A percentile compares a stretch with the other conserved stretches of the same genome.
phyloP scores from a whole-genome alignment of 1,140 invertebrate genomes.

The Drosophila jambulina region DNA sequence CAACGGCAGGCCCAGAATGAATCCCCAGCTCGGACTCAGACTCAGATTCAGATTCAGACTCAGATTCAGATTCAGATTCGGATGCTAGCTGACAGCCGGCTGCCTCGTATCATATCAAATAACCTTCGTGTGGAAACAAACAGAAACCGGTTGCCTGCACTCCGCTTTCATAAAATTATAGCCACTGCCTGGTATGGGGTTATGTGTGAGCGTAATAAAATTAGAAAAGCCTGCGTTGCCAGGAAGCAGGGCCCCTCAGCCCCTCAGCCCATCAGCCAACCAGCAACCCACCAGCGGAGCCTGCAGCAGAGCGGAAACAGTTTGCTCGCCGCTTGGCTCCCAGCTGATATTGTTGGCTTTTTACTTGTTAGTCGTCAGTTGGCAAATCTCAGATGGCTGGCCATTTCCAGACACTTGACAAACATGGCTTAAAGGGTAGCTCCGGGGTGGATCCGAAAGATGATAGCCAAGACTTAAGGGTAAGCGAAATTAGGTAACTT shows the following conservation, averaged over 20 bases:
- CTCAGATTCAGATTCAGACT: slow-evolving; percentile 2
- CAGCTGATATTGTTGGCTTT: slow-evolving; percentile 21
- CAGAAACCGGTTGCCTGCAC: slow-evolving; percentile 69
- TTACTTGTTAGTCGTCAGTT: slow-evolving; percentile 22
- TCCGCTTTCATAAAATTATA: slow-evolving; percentile 33
- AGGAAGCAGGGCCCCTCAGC: slow-evolving; percentile 16
- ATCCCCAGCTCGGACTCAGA: neutral
- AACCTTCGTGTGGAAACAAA: slow-evolving; percentile 72
- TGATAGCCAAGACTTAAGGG: neutral
- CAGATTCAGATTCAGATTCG: slow-evolving; percentile 11
- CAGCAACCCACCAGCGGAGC: slow-evolving; percentile 40
- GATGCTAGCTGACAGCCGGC: slow-evolving; percentile 23
- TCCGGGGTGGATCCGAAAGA: slow-evolving; percentile 3
- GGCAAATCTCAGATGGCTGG: slow-evolving; percentile 33
- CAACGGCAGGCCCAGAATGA: slow-evolving; percentile 50
- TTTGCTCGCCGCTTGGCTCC: slow-evolving; percentile 32
- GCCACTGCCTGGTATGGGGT: slow-evolving; percentile 26
- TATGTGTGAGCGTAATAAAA: slow-evolving; percentile 62
- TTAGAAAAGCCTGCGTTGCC: slow-evolving; percentile 56
- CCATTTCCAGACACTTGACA: slow-evolving; percentile 59
- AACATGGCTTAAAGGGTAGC: slow-evolving; percentile 24
- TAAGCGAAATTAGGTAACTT: neutral
- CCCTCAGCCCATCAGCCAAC: slow-evolving; percentile 16
- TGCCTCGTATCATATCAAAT: slow-evolving; percentile 71
- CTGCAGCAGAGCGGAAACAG: slow-evolving; percentile 70